Percentiles rank a stretch among this genome's conserved stretches.
Evolutionary conservation across 2,888 invertebrate species (phyloP).

Genomic region (Dusona sp.): DNA sequence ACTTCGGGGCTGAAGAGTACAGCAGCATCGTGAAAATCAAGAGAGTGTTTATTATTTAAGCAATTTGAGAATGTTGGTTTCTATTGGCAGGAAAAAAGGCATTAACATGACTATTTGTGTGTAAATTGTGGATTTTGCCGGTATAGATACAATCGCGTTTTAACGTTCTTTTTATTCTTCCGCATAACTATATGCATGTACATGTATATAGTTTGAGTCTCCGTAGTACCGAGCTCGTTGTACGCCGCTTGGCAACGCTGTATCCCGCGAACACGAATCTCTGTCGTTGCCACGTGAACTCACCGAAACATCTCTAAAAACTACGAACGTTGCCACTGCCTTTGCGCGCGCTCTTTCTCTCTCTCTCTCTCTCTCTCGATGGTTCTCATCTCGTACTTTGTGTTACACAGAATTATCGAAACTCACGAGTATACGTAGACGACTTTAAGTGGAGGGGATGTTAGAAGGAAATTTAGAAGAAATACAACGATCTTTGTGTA

Average conservation of each 20-base stretch:
- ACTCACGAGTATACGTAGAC: neutral
- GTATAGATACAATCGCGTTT: conserved; percentile 46
- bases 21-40: neutral
- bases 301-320: conserved; percentile 69
- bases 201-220: conserved; percentile 17
- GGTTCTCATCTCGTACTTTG: conserved; percentile 61
- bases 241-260: conserved; percentile 68
- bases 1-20: neutral
- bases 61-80: neutral
- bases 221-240: conserved; percentile 8
- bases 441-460: neutral
- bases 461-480: neutral
- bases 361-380: conserved; percentile 28
- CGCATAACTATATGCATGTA: neutral
- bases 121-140: conserved; percentile 58
- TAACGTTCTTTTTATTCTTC: conserved; percentile 7
- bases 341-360: conserved; percentile 40
- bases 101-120: conserved; percentile 62
- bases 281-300: conserved; percentile 73
- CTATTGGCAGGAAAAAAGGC: conserved; percentile 44
- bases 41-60: neutral
- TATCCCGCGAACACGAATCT: conserved; percentile 67
- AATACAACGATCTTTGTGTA: neutral
- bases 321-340: conserved; percentile 58
- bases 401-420: conserved; percentile 26